These are phyloP conservation scores for Rhopalosiphum nymphaeae DNA, from an alignment of 2,888 invertebrate species.

Conservation along the genomic window DNA sequence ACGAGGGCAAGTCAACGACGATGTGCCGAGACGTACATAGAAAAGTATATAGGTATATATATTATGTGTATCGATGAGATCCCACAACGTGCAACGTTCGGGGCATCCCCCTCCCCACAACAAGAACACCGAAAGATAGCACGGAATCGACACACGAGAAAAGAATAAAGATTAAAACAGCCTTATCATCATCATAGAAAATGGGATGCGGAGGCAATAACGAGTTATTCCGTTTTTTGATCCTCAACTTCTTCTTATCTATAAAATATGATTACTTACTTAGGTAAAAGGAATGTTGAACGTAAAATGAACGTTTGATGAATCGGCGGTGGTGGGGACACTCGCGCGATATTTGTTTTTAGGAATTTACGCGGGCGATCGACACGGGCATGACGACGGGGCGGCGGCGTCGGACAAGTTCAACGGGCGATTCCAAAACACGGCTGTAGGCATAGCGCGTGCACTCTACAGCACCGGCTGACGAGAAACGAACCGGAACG, in stretches of 20 bases:
- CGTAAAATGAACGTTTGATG: background rate
- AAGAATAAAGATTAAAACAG: conserved; percentile 12
- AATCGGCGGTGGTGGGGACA: background rate
- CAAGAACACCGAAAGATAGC: background rate
- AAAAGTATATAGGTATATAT: background rate
- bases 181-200: background rate
- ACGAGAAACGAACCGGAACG: background rate
- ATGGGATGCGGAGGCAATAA: background rate
- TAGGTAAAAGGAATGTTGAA: background rate
- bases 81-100: background rate
- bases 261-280: conserved; percentile 11
- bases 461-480: background rate
- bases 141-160: background rate
- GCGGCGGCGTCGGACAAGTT: background rate
- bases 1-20: background rate
- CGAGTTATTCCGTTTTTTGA: background rate
- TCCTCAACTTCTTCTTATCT: background rate
- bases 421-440: conserved; percentile 9
- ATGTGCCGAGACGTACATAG: background rate
- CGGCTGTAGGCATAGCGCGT: conserved; percentile 25
- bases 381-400: background rate
- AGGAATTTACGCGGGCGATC: conserved; percentile 41
- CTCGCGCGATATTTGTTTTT: background rate
- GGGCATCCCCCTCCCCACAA: background rate
- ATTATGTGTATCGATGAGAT: background rate